Evolutionary conservation across 2,797 vertebrate species (phyloP).

Genomic region (Avahi laniger): DNA sequence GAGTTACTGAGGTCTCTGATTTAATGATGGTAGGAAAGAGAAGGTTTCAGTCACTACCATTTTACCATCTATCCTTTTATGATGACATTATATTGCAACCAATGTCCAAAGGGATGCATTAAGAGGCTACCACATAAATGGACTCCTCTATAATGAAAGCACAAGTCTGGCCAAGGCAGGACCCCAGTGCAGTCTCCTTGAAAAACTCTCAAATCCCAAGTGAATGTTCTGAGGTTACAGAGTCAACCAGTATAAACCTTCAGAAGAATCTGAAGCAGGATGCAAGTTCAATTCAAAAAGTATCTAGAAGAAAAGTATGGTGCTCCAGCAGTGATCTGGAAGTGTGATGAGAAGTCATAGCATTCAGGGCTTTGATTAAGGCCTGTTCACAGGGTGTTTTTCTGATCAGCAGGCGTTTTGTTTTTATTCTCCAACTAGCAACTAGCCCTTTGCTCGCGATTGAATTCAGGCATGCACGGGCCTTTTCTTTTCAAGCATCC

Average conservation of each 20-base stretch:
- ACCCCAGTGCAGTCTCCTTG: neutral
- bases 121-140: neutral
- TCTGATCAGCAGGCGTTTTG: neutral
- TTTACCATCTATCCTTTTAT: neutral
- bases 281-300: neutral
- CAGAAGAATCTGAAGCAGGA: neutral
- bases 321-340: neutral
- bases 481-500: conserved; percentile 4
- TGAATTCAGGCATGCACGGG: neutral
- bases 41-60: neutral
- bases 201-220: conserved; percentile 42
- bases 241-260: neutral
- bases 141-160: neutral
- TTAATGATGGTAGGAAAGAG: neutral
- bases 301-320: neutral
- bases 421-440: conserved; percentile 39
- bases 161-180: neutral
- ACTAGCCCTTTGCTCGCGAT: neutral
- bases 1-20: neutral
- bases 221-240: neutral
- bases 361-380: conserved; percentile 40
- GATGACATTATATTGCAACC: neutral
- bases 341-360: neutral
- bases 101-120: neutral
- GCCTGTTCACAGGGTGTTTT: neutral